Evolutionary conservation across 2,113 vertebrate species (phyloP).

Genomic region (Rousettus leschenaultii): DNA sequence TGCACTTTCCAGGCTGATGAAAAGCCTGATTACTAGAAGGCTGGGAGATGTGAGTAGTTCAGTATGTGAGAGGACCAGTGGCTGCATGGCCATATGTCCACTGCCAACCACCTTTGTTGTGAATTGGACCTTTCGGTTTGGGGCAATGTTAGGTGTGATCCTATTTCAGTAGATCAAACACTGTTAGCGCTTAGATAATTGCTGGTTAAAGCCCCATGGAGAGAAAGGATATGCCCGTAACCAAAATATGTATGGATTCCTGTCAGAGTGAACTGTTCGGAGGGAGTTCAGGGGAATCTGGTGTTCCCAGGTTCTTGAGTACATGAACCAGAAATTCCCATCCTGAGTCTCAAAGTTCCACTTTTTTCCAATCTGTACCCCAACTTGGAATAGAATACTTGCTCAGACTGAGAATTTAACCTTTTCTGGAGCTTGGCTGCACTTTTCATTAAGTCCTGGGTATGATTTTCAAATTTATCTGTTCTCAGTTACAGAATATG

Average conservation of each 20-base stretch:
- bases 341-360: too few relatives aligned
- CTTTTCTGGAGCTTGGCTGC: too few relatives aligned
- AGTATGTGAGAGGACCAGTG: background rate
- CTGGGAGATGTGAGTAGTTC: background rate
- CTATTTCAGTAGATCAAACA: background rate
- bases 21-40: background rate
- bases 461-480: too few relatives aligned
- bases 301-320: too few relatives aligned
- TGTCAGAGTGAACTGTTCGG: background rate
- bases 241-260: background rate
- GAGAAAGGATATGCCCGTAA: background rate
- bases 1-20: background rate
- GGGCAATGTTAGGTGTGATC: background rate
- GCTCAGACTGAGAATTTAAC: too few relatives aligned
- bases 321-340: too few relatives aligned
- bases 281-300: too few relatives aligned
- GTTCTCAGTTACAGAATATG: too few relatives aligned
- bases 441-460: too few relatives aligned
- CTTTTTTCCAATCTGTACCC: too few relatives aligned
- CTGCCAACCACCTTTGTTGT: background rate
- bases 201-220: background rate
- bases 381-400: too few relatives aligned
- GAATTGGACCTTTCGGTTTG: background rate
- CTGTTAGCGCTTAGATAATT: background rate
- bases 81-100: background rate